Evolutionary conservation across 2,113 vertebrate species (phyloP), one percentile per base, ranked within the genome.

Genomic region (Stegastes partitus): DNA sequence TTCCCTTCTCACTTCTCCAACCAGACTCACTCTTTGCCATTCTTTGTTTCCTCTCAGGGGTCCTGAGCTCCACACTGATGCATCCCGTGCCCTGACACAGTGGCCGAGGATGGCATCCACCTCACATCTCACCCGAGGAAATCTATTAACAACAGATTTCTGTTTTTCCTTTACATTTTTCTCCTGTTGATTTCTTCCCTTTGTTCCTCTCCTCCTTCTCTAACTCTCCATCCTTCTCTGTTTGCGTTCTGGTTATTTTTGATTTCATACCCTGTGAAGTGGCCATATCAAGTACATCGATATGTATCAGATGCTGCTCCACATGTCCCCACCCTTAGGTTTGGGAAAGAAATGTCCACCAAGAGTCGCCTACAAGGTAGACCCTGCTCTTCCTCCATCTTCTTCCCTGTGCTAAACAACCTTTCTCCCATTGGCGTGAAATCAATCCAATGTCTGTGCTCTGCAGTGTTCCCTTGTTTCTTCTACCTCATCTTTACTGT

Each of bases 271-370:
- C 86, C 76, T 16, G 81, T 94, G 93, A 95, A 99, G 97, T 93
- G 98, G 97, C 94, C 97, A 97, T 95, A 98, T 99, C 96, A 98
- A 97, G 96, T 97, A 99, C 96, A 96, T 93, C 93, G 97, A 99
- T 96, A 99, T 99, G 98, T 99, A 99, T 95, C 96, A 98, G 96
- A 99, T 99, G 97, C 96, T 99, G 96, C 97, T 97, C 93, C 98
- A 99, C 96, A 98, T 99, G 97, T 97, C 97, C 95, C 98, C 97
- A 88, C 98, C 98, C 90, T 96, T 99, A 95, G 97, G 98, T 95
- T 96, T 99, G 93, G 98, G 98, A 93, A 99, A 99, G 97, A 97
- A 98, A 95, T 99, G 98, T 93, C 98, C 98, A 28, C 97, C 97
- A 92, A 96, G 97, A 82, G 94, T 99, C 93, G 97, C 98, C 86